A percentile compares a stretch with the other conserved stretches of the same genome.
Evolutionary conservation across 1,140 invertebrate genomes (phyloP).

Genomic region (Sycobia sp.): DNA sequence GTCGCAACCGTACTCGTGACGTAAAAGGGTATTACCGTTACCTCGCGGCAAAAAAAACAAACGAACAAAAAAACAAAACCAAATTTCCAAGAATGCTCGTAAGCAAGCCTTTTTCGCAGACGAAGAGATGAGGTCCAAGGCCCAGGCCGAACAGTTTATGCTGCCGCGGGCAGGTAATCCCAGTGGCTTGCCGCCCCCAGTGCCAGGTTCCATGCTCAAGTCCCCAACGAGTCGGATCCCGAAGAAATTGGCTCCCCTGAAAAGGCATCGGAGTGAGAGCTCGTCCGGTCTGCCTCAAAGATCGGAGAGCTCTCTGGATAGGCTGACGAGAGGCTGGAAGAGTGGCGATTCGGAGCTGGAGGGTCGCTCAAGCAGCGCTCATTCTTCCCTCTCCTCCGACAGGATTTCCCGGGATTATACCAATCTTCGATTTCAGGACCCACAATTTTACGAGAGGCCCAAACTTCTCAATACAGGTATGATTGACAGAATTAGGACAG

Average conservation of each 20-base stretch:
- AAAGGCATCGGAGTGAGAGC: slow-evolving; percentile 44
- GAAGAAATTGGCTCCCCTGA: slow-evolving; percentile 51
- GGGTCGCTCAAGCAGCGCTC: neutral
- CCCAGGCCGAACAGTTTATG: slow-evolving; percentile 14
- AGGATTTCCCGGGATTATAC: slow-evolving; percentile 55
- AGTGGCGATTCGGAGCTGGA: slow-evolving; percentile 36
- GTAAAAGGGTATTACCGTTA: too few relatives aligned
- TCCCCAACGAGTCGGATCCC: slow-evolving; percentile 50
- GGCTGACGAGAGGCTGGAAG: slow-evolving; percentile 35
- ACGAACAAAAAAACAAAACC: too few relatives aligned
- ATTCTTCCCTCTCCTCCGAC: slow-evolving; percentile 44
- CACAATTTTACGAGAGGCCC: slow-evolving; percentile 54
- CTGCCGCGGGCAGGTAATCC: neutral
- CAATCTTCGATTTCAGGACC: slow-evolving; percentile 54
- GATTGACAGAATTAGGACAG: too few relatives aligned
- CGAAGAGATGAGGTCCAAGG: slow-evolving; percentile 61
- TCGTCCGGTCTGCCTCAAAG: neutral
- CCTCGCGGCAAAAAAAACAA: too few relatives aligned
- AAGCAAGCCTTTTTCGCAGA: slow-evolving; percentile 45
- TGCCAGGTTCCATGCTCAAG: slow-evolving; percentile 29
- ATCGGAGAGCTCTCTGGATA: slow-evolving; percentile 29
- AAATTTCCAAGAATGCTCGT: slow-evolving; percentile 30
- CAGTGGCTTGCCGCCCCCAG: slow-evolving; percentile 21
- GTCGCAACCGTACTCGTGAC: too few relatives aligned
- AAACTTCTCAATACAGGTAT: slow-evolving; percentile 40